These are phyloP conservation scores for Apamea crenata DNA, from an alignment of 2,888 invertebrate species.

Conservation along the genomic window DNA sequence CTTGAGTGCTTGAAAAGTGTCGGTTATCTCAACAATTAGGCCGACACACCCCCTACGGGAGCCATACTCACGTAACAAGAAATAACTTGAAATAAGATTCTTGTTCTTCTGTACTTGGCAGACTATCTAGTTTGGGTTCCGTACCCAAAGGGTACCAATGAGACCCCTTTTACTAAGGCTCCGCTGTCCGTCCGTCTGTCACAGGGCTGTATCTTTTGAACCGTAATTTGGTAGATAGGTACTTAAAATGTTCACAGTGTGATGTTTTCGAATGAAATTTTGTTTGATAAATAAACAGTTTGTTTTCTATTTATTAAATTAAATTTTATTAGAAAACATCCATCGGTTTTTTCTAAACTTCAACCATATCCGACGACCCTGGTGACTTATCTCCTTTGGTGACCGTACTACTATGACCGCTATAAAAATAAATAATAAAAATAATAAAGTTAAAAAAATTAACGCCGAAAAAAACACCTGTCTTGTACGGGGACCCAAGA, in stretches of 20 bases:
- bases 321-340: too few species aligned
- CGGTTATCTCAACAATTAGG: conserved; percentile 70
- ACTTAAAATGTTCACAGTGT: not conserved
- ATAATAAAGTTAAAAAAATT: not conserved
- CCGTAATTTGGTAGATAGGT: not conserved
- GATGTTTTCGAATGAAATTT: too few species aligned
- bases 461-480: not conserved
- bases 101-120: conserved; percentile 29
- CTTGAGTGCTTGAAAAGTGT: conserved; percentile 54
- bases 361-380: too few species aligned
- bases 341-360: too few species aligned
- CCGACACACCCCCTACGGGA: conserved; percentile 64
- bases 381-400: too few species aligned
- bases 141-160: too few species aligned
- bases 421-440: not conserved
- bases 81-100: conserved; percentile 42
- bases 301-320: too few species aligned
- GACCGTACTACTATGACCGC: not conserved
- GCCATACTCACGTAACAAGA: conserved; percentile 56
- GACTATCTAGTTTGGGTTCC: conserved; percentile 13
- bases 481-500: not conserved
- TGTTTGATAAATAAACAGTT: too few species aligned
- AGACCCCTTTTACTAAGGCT: not conserved
- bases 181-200: not conserved
- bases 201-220: not conserved